phyloP scores from a whole-genome alignment of 1,140 invertebrate species.

The Ceratina japonica region DNA sequence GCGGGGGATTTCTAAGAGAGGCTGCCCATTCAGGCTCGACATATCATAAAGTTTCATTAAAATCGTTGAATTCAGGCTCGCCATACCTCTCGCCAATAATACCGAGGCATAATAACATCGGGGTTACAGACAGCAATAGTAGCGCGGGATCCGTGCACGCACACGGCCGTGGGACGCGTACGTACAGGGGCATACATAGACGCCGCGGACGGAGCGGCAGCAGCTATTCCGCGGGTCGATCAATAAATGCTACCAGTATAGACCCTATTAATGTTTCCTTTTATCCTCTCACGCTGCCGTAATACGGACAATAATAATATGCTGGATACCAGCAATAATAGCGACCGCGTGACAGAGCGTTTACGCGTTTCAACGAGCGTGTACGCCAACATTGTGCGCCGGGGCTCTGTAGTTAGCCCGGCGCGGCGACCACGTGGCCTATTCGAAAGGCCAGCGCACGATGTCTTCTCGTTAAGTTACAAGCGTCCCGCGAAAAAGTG shows the following conservation, averaged over 20 bases:
- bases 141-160: not conserved
- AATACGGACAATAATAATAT: slow-evolving; percentile 17
- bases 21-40: not conserved
- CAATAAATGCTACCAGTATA: slow-evolving; percentile 38
- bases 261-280: slow-evolving; percentile 43
- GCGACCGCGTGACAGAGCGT: slow-evolving; percentile 16
- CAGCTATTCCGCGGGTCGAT: slow-evolving; percentile 4
- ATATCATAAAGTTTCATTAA: slow-evolving; percentile 12
- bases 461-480: not conserved
- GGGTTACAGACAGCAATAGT: slow-evolving; percentile 19
- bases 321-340: not conserved
- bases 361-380: not conserved
- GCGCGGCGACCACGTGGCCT: not conserved
- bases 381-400: too few species aligned
- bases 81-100: slow-evolving; percentile 8
- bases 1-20: not conserved
- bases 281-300: slow-evolving; percentile 4
- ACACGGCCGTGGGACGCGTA: slow-evolving; percentile 1
- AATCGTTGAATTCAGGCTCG: slow-evolving; percentile 5
- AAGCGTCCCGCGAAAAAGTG: not conserved
- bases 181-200: too few species aligned
- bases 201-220: not conserved
- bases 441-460: too few species aligned
- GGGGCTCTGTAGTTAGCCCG: not conserved
- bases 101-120: slow-evolving; percentile 2